phyloP scores from a whole-genome alignment of 2,888 invertebrate genomes.

The Chorisops tibialis region DNA sequence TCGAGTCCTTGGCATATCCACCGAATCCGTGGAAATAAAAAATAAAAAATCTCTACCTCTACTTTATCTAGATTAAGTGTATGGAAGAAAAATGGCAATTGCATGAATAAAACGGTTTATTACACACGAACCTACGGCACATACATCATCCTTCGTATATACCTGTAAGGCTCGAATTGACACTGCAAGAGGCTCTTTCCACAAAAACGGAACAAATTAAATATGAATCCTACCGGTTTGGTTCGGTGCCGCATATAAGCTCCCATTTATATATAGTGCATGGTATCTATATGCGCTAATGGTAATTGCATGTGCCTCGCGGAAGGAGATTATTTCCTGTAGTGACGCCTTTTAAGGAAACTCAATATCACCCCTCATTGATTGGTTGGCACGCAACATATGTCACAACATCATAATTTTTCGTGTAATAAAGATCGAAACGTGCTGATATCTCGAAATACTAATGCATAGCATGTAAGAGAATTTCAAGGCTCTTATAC shows the following conservation, averaged over 20 bases:
- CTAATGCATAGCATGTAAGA: background rate
- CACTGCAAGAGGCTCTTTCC: background rate
- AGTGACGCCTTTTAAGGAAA: constrained; percentile 36
- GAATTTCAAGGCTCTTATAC: background rate
- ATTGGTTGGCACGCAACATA: constrained; percentile 21
- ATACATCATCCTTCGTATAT: background rate
- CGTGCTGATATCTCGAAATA: constrained; percentile 23
- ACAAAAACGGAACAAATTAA: background rate
- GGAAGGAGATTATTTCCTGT: constrained; percentile 40
- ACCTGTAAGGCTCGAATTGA: background rate
- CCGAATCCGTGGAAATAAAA: too few relatives aligned
- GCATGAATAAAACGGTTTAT: constrained; percentile 14
- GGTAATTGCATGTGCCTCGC: constrained; percentile 24
- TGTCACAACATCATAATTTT: constrained; percentile 24
- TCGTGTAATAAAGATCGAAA: constrained; percentile 30
- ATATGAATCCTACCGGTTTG: background rate
- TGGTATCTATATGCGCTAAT: background rate
- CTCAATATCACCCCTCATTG: constrained; percentile 9
- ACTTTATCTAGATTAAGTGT: too few relatives aligned
- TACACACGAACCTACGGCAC: background rate
- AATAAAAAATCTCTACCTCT: too few relatives aligned
- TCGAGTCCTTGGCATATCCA: too few relatives aligned
- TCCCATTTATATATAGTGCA: background rate
- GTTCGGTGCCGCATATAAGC: background rate
- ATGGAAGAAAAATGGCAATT: background rate